Evolutionary conservation across 2,888 invertebrate genomes (phyloP), one percentile per base, ranked within the genome.

Genomic region (Agriopis leucophaearia): DNA sequence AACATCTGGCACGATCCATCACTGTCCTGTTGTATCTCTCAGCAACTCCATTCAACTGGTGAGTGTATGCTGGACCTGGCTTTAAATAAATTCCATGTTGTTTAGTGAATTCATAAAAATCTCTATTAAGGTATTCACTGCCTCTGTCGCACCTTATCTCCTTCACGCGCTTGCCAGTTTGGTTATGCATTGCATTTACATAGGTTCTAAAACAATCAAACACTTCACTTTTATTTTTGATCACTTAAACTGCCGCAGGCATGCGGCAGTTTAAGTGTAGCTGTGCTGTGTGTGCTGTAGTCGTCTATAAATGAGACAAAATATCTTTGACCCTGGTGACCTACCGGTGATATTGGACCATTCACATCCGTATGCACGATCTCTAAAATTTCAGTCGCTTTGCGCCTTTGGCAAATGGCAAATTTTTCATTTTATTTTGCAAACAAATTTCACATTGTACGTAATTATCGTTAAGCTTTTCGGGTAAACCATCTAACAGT

Each of bases 1-100:
- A 65, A 69, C 77, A 77, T 15, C 79, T 74, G 10, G 58, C 75
- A 36, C 72, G 75, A 56, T 80, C 76, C 78, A 77, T 78, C 51
- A 48, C 59, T 16, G 78, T 72, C 40, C 76, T 73, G 66, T 78
- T 79, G 61, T 75, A 79, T 64, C 77, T 75, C 67, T 78, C 77
- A 1, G 76, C 77, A 59, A 66, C 68, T 55, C 78, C 78, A 73
- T 81, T 81, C 68, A 80, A 66, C 71, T 81, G 76, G 70, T 80
- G 78, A 6, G 74, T 73, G 50, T 78, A 80, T 12, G 79, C 66
- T 66, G 79, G 77, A 71, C 78, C 77, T 47, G 79, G 71, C 64
- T 64, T 61, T 60, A 79, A 66, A 52, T 65, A 45, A 64, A 79
- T 78, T 36, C 78, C 79, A 48, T 77, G 77, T 42, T 78, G 48